Base-by-base conservation (phyloP, 2,888 invertebrate genomes). In the Phaedon cochleariae region DNA sequence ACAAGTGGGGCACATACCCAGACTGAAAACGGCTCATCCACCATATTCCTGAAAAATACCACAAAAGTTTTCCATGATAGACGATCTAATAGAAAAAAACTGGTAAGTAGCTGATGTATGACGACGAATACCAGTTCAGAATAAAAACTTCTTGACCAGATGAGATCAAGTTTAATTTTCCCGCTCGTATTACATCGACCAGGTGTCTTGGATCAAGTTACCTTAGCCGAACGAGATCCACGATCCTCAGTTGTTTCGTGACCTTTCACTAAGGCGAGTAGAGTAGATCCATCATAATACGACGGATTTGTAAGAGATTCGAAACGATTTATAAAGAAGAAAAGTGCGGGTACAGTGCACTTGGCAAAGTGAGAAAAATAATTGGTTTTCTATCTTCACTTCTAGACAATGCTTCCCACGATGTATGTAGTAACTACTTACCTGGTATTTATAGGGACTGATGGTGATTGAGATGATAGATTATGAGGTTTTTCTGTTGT, bases 171-270 rank as follows among this genome's bases (percentile, higher is more conserved):
- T 75, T 73, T 62, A 73, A 73, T 74, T 70, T 72, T 75, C 75
- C 75, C 75, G 75, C 74, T 73, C 68, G 53, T 45, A 54, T 72
- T 67, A 72, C 73, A 70, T 70, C 73, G 67, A 72, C 74, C 75
- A 76, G 76, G 74, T 76, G 76, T 75, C 75, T 74, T 77, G 76
- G 77, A 77, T 79, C 79, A 77, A 80, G 79, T 79, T 79, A 79
- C 79, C 77, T 79, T 77, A 74, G 76, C 76, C 77, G 78, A 80
- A 79, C 79, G 77, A 79, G 77, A 78, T 75, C 70, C 74, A 72
- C 73, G 74, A 76, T 77, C 71, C 73, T 79, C 79, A 79, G 80
- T 80, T 77, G 77, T 78, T 77, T 76, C 77, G 80, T 81, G 81
- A 81, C 81, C 81, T 81, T 80, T 80, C 75, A 70, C 70, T 68